Base-by-base conservation (phyloP, 2,797 vertebrate genomes). In the Sandelia bainsii region DNA sequence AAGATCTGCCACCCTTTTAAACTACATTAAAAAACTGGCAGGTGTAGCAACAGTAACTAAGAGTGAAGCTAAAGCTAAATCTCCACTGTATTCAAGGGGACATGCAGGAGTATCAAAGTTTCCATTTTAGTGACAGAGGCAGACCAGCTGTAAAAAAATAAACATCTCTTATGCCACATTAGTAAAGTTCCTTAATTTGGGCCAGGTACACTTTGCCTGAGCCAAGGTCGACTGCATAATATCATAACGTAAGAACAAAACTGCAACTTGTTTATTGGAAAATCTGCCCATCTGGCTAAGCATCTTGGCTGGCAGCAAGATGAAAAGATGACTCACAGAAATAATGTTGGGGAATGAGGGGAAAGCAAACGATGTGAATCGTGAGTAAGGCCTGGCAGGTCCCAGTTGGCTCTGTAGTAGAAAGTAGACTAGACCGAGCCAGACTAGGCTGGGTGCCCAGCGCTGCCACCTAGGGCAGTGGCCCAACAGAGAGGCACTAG, bases 241-340 rank as follows among this genome's bases (percentile, higher is more conserved):
- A 82, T 88, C 80, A 75, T 72, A 85, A 83, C 50, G 40, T 74
- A 39, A 81, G 81, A 90, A 89, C 87, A 90, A 88, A 91, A 89
- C 79, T 48, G 68, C 46, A 61, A 80, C 84, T 89, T 90, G 87
- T 91, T 91, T 91, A 87, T 83, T 80, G 77, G 80, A 86, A 87
- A 89, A 84, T 80, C 73, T 77, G 90, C 88, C 87, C 89, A 87
- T 90, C 89, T 91, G 90, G 89, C 90, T 57, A 29, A 78, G 80
- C 73, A 71, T 87, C 83, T 83, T 75, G 56, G 79, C 82, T 90
- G 89, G 89, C 90, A 87, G 64, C 37, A 6, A 81, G 89, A 91
- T 88, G 75, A 87, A 89, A 91, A 84, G 85, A 89, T 89, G 91
- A 90, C 72, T 90, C 89, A 90, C 75, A 53, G 66, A 89, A 85